A percentile compares a stretch with the other conserved stretches of the same genome.
These are phyloP conservation scores for Harpegnathos saltator DNA, from an alignment of 1,140 invertebrate genomes.

Conservation along the genomic window DNA sequence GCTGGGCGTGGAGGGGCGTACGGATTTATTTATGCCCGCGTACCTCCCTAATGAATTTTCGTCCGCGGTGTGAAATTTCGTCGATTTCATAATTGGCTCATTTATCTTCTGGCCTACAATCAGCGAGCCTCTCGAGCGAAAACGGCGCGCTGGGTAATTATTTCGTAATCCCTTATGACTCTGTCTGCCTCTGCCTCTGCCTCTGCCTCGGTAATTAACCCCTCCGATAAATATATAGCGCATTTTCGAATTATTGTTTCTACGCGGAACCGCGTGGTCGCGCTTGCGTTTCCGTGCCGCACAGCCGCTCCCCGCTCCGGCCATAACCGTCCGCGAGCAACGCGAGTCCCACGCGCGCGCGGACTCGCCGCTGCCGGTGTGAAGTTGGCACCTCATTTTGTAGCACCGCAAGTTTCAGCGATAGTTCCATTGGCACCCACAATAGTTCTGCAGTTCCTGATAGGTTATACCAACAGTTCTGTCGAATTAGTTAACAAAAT, in stretches of 20 bases:
- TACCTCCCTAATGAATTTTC: slow-evolving; percentile 79
- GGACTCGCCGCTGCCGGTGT: no score
- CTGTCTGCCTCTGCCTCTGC: slow-evolving; percentile 46
- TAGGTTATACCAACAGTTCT: no score
- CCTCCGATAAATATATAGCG: slow-evolving; percentile 67
- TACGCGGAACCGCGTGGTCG: slow-evolving; percentile 34
- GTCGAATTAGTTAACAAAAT: no score
- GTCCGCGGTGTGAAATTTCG: slow-evolving; percentile 79
- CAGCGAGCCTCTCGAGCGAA: slow-evolving; percentile 62
- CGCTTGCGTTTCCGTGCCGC: slow-evolving; percentile 10
- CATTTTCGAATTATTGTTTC: slow-evolving; percentile 60
- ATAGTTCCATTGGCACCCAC: no score
- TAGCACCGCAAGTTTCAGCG: no score
- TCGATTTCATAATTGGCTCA: slow-evolving; percentile 79
- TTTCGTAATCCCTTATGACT: slow-evolving; percentile 59
- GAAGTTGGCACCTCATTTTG: no score
- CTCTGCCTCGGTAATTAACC: slow-evolving; percentile 73
- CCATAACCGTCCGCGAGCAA: slow-evolving; percentile 14
- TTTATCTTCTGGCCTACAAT: slow-evolving; percentile 73
- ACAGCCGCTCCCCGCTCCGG: no score
- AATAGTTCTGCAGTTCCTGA: no score
- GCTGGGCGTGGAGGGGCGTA: slow-evolving; percentile 63
- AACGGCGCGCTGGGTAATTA: slow-evolving; percentile 52
- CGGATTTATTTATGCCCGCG: slow-evolving; percentile 75
- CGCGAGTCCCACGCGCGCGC: background rate